phyloP scores from a whole-genome alignment of 2,113 vertebrate genomes.

The Corythaeola cristata region DNA sequence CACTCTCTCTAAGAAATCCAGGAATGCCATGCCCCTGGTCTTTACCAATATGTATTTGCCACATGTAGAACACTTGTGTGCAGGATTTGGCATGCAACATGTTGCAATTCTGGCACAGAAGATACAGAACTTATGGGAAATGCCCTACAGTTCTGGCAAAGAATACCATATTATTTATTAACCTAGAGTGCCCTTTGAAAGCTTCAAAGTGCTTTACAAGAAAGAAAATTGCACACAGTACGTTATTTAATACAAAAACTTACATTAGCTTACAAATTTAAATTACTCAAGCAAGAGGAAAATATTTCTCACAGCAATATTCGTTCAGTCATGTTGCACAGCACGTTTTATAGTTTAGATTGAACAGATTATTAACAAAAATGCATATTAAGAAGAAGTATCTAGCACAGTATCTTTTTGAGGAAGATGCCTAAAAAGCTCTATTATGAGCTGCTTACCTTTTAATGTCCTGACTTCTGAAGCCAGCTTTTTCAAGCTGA shows the following conservation, averaged over 20 bases:
- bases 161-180: conserved; percentile 53
- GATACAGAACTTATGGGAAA: conserved; percentile 48
- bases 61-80: conserved; percentile 40
- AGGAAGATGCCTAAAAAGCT: neutral
- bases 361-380: conserved; percentile 52
- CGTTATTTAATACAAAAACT: conserved; percentile 65
- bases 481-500: neutral
- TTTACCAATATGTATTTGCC: conserved; percentile 10
- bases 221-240: conserved; percentile 50
- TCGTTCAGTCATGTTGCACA: conserved; percentile 57
- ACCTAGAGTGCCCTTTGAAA: conserved; percentile 60
- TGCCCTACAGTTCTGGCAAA: conserved; percentile 64
- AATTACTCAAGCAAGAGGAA: conserved; percentile 33
- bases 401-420: conserved; percentile 21
- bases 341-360: conserved; percentile 35
- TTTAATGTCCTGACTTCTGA: neutral
- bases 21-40: conserved; percentile 30
- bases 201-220: conserved; percentile 62
- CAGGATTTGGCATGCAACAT: conserved; percentile 49
- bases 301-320: conserved; percentile 34
- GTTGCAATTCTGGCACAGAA: conserved; percentile 56
- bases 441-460: neutral
- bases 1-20: conserved; percentile 27
- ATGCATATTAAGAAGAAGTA: conserved; percentile 43
- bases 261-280: conserved; percentile 65